Base-by-base conservation (phyloP, 2,888 invertebrate species). In the Dusona sp. region DNA sequence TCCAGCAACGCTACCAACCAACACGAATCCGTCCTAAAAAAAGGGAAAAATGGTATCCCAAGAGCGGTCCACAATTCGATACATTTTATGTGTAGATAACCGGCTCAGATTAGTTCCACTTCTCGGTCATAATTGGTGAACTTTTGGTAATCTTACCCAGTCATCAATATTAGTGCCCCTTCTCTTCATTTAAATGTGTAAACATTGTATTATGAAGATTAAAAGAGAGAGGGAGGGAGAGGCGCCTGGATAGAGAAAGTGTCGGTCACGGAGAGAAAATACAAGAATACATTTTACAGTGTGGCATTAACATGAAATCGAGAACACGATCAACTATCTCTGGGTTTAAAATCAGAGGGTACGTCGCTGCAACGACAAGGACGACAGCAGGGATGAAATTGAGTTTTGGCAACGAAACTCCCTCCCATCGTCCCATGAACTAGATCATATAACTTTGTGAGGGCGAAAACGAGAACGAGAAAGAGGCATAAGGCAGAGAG, bases 1-100 rank as follows among this genome's bases (percentile, higher is more conserved):
- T 0, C 99, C 99, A 0, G 98, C 98, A 87, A 99, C 99, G 1
- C 99, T 99, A 0, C 99, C 99, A 61, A 99, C 99, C 90, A 99
- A 95, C 11, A 99, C 99, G 94, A 99, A 99, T 22, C 99, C 99
- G 95, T 99, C 99, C 96, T 98, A 85, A 79, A 65, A 83, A 79
- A 51, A 70, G 25, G n/a, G 16, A 67, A 33, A 80, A 70, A 64
- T 42, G 38, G 8, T 64, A 8, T 64, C 19, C 36, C 13, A 42
- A 13, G 25, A 38, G 3, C 3, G 36, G 57, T 45, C 11, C 9
- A 54, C 11, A 25, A 11, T 2, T 57, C 13, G 57, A 25, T 25
- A 13, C 3, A 25, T 57, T 25, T 25, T 25, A 13, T 25, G 2
- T 8, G 13, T 25, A 3, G 3, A 11, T 3, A 25, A 57, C 4